Percentiles rank a stretch among this genome's conserved stretches.
phyloP scores from a whole-genome alignment of 2,113 vertebrate genomes.

The Chloropsis hardwickii region DNA sequence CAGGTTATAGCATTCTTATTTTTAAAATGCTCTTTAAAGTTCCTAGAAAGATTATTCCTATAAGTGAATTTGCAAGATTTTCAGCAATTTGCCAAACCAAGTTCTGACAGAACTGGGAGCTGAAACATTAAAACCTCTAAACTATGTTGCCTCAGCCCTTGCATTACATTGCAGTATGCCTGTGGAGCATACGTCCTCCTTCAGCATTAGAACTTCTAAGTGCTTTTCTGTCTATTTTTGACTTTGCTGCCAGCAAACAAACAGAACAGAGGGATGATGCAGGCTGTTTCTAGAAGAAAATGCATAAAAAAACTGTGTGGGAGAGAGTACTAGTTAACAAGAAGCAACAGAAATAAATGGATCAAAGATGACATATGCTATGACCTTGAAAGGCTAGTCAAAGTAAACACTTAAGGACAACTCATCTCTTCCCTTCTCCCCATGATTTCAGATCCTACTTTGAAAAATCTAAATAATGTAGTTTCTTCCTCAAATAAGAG shows the following conservation, averaged over 20 bases:
- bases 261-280: not conserved
- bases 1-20: not conserved
- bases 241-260: not conserved
- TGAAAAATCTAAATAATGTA: not conserved
- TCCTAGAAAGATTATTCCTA: not conserved
- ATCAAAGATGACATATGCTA: not conserved
- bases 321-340: not conserved
- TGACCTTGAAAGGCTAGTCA: not conserved
- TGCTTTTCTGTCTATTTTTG: not conserved
- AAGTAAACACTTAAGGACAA: not conserved
- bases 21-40: not conserved
- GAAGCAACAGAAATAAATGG: not conserved
- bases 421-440: not conserved
- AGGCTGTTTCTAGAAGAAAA: not conserved
- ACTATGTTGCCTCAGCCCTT: not conserved
- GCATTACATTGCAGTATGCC: not conserved
- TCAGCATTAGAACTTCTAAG: not conserved
- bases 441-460: not conserved
- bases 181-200: not conserved
- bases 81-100: not conserved
- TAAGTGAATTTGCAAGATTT: not conserved
- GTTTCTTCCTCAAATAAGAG: not conserved
- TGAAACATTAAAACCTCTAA: not conserved
- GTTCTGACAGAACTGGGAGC: not conserved
- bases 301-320: not conserved